Percentiles rank a stretch among this genome's conserved stretches.
Evolutionary conservation across 2,888 invertebrate genomes (phyloP).

Genomic region (Volucella bombylans): DNA sequence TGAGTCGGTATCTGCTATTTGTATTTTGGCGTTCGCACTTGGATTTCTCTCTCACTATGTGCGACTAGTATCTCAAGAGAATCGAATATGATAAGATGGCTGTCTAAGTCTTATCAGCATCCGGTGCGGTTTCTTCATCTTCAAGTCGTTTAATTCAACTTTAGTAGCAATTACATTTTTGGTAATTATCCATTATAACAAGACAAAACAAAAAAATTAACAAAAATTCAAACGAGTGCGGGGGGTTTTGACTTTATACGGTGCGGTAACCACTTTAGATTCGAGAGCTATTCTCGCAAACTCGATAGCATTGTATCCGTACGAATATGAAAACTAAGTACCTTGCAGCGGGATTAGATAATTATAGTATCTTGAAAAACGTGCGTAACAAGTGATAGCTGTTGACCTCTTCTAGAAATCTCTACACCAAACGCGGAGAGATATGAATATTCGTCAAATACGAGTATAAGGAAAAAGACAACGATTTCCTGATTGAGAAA

Average conservation of each 20-base stretch:
- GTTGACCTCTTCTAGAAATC: no score
- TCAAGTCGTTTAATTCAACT: constrained; percentile 37
- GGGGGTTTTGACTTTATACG: constrained; percentile 13
- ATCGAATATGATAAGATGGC: constrained; percentile 69
- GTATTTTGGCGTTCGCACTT: constrained; percentile 21
- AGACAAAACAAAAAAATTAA: constrained; percentile 21
- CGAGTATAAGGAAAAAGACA: no score
- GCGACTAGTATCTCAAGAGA: constrained; percentile 67
- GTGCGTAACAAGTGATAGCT: not conserved
- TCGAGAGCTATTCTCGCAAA: constrained; percentile 1
- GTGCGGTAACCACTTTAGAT: constrained; percentile 40
- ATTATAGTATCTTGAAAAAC: constrained; percentile 12
- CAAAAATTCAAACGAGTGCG: constrained; percentile 5
- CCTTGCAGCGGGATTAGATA: constrained; percentile 15
- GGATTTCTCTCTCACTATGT: constrained; percentile 43
- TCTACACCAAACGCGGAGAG: no score
- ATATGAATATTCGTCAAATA: no score
- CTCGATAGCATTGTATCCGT: constrained; percentile 11
- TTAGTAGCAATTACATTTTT: no score
- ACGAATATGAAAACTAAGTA: not conserved
- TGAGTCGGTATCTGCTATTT: no score
- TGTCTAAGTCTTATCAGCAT: constrained; percentile 19
- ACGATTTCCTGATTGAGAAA: no score
- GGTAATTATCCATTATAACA: constrained; percentile 58
- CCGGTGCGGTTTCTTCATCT: constrained; percentile 23